Percentiles rank a stretch among this genome's conserved stretches.
Conservation (phyloP, 2,113 vertebrate genomes). For the Rissa tridactyla region DNA sequence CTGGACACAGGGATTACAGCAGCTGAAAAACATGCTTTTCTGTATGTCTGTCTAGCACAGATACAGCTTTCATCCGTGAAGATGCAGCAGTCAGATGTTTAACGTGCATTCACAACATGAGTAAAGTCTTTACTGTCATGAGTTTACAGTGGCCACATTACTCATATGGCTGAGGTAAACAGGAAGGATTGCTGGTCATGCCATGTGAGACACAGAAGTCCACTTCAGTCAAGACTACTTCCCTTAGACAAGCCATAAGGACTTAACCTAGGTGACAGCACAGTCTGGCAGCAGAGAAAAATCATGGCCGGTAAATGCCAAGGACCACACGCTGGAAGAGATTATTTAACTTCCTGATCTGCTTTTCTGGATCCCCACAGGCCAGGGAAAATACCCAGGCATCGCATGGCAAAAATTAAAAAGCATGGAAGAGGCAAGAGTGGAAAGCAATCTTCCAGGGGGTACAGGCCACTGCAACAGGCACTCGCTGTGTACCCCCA, state of each 20-base stretch:
- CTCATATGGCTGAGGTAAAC: neutral
- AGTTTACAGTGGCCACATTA: neutral
- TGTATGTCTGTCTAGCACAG: neutral
- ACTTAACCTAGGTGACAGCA: neutral
- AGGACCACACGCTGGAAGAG: neutral
- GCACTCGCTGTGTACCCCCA: neutral
- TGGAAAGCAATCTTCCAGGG: neutral
- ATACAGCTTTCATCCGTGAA: neutral
- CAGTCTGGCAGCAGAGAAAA: neutral
- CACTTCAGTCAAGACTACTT: neutral
- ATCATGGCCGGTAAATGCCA: neutral
- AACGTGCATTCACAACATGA: neutral
- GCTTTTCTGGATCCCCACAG: neutral
- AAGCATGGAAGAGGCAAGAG: neutral
- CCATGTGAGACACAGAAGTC: neutral
- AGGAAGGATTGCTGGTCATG: neutral
- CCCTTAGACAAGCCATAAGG: neutral
- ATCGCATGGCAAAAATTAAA: neutral
- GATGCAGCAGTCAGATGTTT: neutral
- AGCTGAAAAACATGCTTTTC: neutral
- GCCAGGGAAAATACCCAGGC: neutral
- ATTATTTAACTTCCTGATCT: neutral
- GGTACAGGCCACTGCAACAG: too few species aligned
- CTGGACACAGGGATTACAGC: neutral
- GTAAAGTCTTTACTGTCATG: neutral